Evolutionary conservation across 1,140 invertebrate genomes (phyloP).

Genomic region (Camponotus vicinus): DNA sequence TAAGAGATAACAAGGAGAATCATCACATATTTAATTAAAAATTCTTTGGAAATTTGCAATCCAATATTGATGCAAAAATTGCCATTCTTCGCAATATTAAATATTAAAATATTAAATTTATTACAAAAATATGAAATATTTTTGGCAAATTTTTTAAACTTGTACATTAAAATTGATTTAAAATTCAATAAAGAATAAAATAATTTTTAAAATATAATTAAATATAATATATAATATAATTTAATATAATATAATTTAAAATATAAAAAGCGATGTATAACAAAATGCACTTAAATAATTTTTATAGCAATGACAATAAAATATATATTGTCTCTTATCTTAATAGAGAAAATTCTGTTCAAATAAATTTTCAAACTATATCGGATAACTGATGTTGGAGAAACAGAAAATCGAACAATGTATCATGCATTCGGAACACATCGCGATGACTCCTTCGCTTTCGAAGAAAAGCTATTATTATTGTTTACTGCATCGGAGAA

Average conservation of each 20-base stretch:
- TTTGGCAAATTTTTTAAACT: background rate
- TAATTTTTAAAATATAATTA: background rate
- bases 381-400: too few relatives aligned
- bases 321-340: background rate
- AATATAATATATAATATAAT: background rate
- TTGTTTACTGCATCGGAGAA: constrained; percentile 57
- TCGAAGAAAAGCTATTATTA: background rate
- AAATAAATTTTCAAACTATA: background rate
- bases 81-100: too few relatives aligned
- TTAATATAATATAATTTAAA: background rate
- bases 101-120: too few relatives aligned
- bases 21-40: background rate
- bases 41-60: background rate
- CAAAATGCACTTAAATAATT: background rate
- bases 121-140: constrained; percentile 3
- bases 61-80: too few relatives aligned
- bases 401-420: too few relatives aligned
- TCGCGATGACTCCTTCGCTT: background rate
- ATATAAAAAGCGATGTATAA: background rate
- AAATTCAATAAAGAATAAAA: background rate
- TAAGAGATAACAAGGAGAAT: too few relatives aligned
- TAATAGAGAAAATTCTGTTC: constrained; percentile 8
- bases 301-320: background rate
- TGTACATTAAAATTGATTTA: background rate
- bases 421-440: too few relatives aligned